Evolutionary conservation across 1,140 invertebrate species (phyloP), one percentile per base, ranked within the genome.

Genomic region (Macrostomum lignano): DNA sequence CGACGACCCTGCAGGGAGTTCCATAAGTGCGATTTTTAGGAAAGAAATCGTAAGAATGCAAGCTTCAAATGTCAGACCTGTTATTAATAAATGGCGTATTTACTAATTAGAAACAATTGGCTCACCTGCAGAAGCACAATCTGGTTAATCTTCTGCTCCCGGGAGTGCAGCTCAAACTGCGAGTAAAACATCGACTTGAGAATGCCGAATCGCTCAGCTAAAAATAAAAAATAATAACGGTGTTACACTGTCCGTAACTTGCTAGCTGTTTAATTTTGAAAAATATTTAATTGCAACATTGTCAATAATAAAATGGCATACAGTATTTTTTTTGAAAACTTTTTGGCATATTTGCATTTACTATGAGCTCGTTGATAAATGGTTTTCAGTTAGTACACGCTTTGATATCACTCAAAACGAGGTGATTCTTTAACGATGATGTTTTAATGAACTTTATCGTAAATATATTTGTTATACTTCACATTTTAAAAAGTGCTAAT

Each of bases 101-200:
- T 33, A 25, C 31, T 14, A 25, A 23, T 7, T 21, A 33, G 9
- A 20, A 19, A 33, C 11, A 11, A n/a, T 13, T 17, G 7, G 22
- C 32, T 36, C 39, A 53, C 53, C 47, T 58, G 43, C 17, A 59
- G 36, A 3, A 59, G 40, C 29, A 55, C 39, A 13, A 59, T 55
- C 38, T 59, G 56, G n/a, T 40, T 45, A 29, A 42, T 41, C 40
- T 58, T 59, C 40, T 57, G 52, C 35, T 58, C 47, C 15, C 49
- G 36, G 2, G 45, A 47, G 33, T 50, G 45, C 3, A 59, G 40
- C 31, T 58, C 55, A 49, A 59, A 56, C 45, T 59, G 56, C 36
- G 44, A 53, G 42, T 52, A 56, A 30, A 57, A 51, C 22, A 53
- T 33, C 3, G 49, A 45, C 40, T 41, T 53, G 9, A 42, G 47